Conservation (phyloP, 2,113 vertebrate species). For the Cebidichthys violaceus region DNA sequence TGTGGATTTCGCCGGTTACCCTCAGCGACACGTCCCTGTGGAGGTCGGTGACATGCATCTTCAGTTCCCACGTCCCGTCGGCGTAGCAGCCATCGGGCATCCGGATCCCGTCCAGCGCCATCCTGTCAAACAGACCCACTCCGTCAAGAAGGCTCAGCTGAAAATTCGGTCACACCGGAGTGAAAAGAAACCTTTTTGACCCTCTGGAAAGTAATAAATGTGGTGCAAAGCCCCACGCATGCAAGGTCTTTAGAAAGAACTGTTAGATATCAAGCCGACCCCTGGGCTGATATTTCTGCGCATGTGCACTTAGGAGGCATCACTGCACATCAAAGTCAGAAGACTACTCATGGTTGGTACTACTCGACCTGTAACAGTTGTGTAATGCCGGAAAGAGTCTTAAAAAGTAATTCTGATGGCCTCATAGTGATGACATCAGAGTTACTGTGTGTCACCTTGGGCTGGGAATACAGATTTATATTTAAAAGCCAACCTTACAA, state of each 20-base stretch:
- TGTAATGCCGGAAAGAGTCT: background rate
- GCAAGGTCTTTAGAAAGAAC: background rate
- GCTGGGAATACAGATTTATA: background rate
- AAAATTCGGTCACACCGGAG: constrained; percentile 1
- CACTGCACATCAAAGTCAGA: background rate
- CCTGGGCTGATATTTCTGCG: background rate
- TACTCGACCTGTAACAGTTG: background rate
- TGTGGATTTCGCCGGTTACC: constrained; percentile 97
- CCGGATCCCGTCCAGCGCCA: constrained; percentile 98
- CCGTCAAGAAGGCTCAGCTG: background rate
- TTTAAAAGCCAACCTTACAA: background rate
- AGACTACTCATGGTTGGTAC: background rate
- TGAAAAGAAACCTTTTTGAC: constrained; percentile 18
- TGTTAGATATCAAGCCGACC: background rate
- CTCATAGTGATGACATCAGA: background rate
- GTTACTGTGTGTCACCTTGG: background rate
- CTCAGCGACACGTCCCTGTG: constrained; percentile 94
- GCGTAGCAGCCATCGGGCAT: constrained; percentile 99
- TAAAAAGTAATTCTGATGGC: background rate
- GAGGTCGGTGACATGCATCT: constrained; percentile 96
- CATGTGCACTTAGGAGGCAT: background rate
- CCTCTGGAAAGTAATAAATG: background rate
- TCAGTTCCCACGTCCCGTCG: constrained; percentile 98
- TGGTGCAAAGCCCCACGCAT: background rate
- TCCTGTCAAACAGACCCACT: constrained; percentile 74